Base-by-base conservation (phyloP, 2,888 invertebrate species). In the Dynastes hyllus region DNA sequence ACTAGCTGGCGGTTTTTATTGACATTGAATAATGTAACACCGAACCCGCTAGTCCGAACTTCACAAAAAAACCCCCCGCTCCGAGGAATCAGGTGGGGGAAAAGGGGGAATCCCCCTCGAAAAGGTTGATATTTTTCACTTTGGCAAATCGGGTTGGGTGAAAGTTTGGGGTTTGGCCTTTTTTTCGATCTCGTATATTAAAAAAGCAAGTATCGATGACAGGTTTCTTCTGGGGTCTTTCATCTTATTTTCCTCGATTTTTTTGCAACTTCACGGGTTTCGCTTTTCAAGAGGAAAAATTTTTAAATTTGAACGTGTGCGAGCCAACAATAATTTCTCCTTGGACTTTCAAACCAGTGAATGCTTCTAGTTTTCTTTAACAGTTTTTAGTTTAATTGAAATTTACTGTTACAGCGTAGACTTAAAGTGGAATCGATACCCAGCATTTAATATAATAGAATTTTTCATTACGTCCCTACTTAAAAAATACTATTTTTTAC, bases 21-120 rank as follows among this genome's bases (percentile, higher is more conserved):
- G 73, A 75, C 73, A 61, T 75, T 75, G 73, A 75, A 75, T 75
- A 75, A 75, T 75, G 73, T 22, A 75, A 27, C 61, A 45, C 61
- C 22, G 58, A 58, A 37, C 16, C 16, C 45, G 40, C 45, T 53
- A 4, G 73, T 73, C 58, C 58, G 73, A 50, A 58, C 32, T 61
- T 75, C 40, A 61, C 73, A 61, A 61, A 63, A 61, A 75, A 55
- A n/a, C n/a, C n/a, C n/a, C n/a, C n/a, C 11, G 27, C 69, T 51
- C 13, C n/a, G 61, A 2, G 45, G 73, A 75, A 75, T 61, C 22
- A 50, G 22, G 55, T 32, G 16, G 32, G 13, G 2, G 32, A 32
- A 71, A 71, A 11, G 32, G 50, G 40, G 27, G 1, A 61, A 75
- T 27, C 27, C 55, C n/a, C 16, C 61, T 45, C 61, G 73, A 75